phyloP scores from a whole-genome alignment of 2,888 invertebrate genomes.

The Scaptomyza parva region DNA sequence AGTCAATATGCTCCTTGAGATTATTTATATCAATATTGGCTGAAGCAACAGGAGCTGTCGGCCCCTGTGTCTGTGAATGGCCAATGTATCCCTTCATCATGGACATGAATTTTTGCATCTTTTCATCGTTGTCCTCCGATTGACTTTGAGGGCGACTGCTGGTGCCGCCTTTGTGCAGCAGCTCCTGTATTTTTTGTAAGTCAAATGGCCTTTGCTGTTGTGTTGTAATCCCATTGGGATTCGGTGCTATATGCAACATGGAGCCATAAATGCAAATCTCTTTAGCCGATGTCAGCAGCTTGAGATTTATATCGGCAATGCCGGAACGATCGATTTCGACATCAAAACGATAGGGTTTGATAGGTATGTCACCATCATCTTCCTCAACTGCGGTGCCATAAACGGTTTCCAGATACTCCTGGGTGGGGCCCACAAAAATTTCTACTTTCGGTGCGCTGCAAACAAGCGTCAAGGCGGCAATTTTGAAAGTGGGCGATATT shows the following conservation, averaged over 20 bases:
- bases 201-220: constrained; percentile 70
- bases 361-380: constrained; percentile 59
- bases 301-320: constrained; percentile 75
- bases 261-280: constrained; percentile 83
- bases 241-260: constrained; percentile 76
- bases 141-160: constrained; percentile 30
- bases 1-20: constrained; percentile 72
- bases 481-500: constrained; percentile 71
- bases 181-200: constrained; percentile 78
- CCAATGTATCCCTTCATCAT: constrained; percentile 42
- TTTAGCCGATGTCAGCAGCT: constrained; percentile 68
- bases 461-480: constrained; percentile 77
- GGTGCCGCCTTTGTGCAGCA: constrained; percentile 63
- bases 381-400: constrained; percentile 74
- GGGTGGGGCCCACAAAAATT: constrained; percentile 75
- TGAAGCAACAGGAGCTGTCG: neutral
- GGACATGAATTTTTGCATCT: constrained; percentile 76
- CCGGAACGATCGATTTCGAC: constrained; percentile 80
- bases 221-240: constrained; percentile 81
- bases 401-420: constrained; percentile 81
- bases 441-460: constrained; percentile 82
- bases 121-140: constrained; percentile 67
- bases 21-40: constrained; percentile 10
- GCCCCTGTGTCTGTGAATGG: constrained; percentile 16
- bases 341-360: constrained; percentile 80